Percentiles rank a stretch among this genome's conserved stretches.
Evolutionary conservation across 2,797 vertebrate species (phyloP).

Genomic region (Lutjanus argentimaculatus): DNA sequence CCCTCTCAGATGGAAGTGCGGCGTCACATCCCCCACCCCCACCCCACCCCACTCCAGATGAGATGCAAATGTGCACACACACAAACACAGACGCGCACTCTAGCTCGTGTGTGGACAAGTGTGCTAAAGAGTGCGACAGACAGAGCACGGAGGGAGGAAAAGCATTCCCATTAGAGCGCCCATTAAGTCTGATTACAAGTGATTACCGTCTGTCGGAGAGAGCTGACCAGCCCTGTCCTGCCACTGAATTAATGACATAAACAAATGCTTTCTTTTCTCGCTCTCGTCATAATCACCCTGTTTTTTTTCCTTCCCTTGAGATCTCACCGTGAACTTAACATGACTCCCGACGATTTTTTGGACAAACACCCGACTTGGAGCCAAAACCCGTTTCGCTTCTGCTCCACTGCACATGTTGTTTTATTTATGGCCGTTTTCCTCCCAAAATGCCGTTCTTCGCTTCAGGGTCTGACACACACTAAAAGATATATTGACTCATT

Average conservation of each 20-base stretch:
- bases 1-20: constrained; percentile 23
- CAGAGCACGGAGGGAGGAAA: constrained; percentile 44
- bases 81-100: background rate
- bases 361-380: constrained; percentile 1
- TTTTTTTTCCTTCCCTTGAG: background rate
- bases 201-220: constrained; percentile 60
- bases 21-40: background rate
- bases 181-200: constrained; percentile 72
- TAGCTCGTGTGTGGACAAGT: constrained; percentile 32
- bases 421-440: constrained; percentile 35
- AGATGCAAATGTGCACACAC: constrained; percentile 1
- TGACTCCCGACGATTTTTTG: constrained; percentile 12
- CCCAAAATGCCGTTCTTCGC: background rate
- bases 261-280: constrained; percentile 59
- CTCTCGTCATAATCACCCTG: constrained; percentile 33
- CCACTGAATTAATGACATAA: constrained; percentile 55
- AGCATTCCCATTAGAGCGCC: constrained; percentile 48
- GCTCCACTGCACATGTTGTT: constrained; percentile 21
- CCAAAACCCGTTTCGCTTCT: background rate
- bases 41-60: background rate
- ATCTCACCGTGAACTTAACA: constrained; percentile 22
- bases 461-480: background rate
- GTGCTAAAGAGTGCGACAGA: constrained; percentile 25
- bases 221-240: constrained; percentile 53
- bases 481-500: constrained; percentile 18